Evolutionary conservation across 2,113 vertebrate genomes (phyloP), one percentile per base, ranked within the genome.

Genomic region (Peucedramus taeniatus): DNA sequence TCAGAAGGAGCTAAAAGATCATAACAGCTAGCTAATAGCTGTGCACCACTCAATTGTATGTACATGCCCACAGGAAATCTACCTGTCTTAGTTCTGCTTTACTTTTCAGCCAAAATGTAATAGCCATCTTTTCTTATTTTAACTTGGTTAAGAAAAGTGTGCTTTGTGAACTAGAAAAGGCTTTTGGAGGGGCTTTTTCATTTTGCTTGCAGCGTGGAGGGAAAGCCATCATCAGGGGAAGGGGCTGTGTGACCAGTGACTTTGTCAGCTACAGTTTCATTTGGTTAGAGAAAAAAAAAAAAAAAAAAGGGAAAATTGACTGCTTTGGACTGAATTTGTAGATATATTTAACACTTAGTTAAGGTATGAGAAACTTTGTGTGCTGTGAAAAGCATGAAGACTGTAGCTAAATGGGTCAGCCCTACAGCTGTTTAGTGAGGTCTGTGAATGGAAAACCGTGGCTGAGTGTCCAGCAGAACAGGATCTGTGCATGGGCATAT

Each of bases 11-110:
- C 89, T 94, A 94, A 94, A 94, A 96, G 71, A 96, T 95, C 93
- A 70, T 94, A 63, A 37, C 90, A 97, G 86, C 17, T 95, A 97
- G 96, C 84, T 95, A 83, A 97, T 96, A 90, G 95, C 95, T 96
- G 57, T 92, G 85, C 91, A 91, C 72, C 74, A 94, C 61, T 97
- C 93, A 92, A 64, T 95, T 94, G 96, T 86, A 26, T 30, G 54
- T 79, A 74, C 42, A 31, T 86, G 80, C 89, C 71, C 91, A 86
- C 74, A 97, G 95, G 93, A 96, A 84, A 96, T 96, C 92, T 94
- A 94, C 91, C 68, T 77, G 89, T 83, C 87, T 71, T 57, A 91
- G 61, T 35, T 47, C 72, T 76, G 42, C 30, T 57, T 79, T 96
- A 75, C 82, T 95, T 75, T 81, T 63, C 89, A 92, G 81, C 44